Evolutionary conservation across 2,113 vertebrate species (phyloP).

Genomic region (Pteruthius melanotis): DNA sequence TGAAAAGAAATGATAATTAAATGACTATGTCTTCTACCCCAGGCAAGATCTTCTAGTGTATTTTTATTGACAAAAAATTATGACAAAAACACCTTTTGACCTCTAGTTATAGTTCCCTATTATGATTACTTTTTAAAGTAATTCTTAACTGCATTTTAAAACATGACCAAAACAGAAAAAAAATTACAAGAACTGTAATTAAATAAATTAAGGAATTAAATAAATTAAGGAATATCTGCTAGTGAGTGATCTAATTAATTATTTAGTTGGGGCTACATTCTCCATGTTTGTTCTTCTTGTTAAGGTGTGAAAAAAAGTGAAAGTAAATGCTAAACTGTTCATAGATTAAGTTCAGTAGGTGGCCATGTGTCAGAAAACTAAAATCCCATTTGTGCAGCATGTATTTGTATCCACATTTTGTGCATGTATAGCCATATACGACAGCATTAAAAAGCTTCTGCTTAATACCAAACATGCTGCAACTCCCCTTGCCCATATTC

Average conservation of each 20-base stretch:
- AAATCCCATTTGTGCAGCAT: slow-evolving; percentile 51
- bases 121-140: slow-evolving; percentile 24
- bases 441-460: slow-evolving; percentile 16
- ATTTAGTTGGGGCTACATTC: slow-evolving; percentile 66
- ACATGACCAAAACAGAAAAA: background rate
- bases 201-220: slow-evolving; percentile 66
- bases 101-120: slow-evolving; percentile 9
- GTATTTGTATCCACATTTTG: slow-evolving; percentile 57
- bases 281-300: slow-evolving; percentile 58
- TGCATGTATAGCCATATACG: slow-evolving; percentile 39
- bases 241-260: slow-evolving; percentile 74
- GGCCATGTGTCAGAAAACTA: slow-evolving; percentile 66
- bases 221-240: slow-evolving; percentile 63
- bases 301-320: slow-evolving; percentile 59
- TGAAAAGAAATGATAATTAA: background rate
- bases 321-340: slow-evolving; percentile 72
- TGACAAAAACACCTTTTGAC: slow-evolving; percentile 20
- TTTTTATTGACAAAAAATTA: background rate
- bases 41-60: background rate
- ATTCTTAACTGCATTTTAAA: slow-evolving; percentile 36
- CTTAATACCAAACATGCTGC: slow-evolving; percentile 24
- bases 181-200: slow-evolving; percentile 37
- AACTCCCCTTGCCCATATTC: background rate
- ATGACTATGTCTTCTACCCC: background rate
- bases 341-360: slow-evolving; percentile 65